Base-by-base conservation (phyloP, 2,113 vertebrate genomes). In the Andinoacara biseriatus region DNA sequence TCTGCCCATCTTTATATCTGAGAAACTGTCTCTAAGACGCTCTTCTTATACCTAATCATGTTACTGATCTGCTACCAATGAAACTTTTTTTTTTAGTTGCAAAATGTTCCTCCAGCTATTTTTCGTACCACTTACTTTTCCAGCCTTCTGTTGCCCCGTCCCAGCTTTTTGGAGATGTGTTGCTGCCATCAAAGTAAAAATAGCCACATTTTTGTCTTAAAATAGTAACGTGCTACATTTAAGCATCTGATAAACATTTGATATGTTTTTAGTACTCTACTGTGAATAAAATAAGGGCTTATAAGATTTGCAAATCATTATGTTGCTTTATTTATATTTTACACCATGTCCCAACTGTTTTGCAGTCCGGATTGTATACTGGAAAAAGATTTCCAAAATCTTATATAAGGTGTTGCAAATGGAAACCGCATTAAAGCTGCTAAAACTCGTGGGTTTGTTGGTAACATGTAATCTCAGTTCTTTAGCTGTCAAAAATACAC, bases 371-470 rank as follows among this genome's bases (percentile, higher is more conserved):
- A 0, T 0, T 67, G 43, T 2, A 46, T 8, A 26, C 10, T 67
- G 17, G 46, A 26, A 26, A 26, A 46, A 15, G 0, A 24, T 5
- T 72, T 69, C 18, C 22, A 69, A 69, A 69, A 49, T 49, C 10
- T 20, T 69, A n/a, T 5, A 52, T 52, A 24, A 3, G 14, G 46
- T n/a, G 43, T 10, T 72, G 26, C 20, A 72, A 52, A 54, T 52
- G 5, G 20, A 54, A 72, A 13, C 6, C 67, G 13, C 0, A 0
- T 5, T 52, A 0, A 6, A 20, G 43, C 24, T 72, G 43, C 65
- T 72, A 18, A 72, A 52, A 67, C 11, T 3, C 3, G 26, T 26
- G 26, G 26, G 26, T 26, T 26, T 26, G 26, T 26, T 2, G 26
- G 17, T 2, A 31, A 72, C 9, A 7, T 52, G 43, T 40, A 20